These are phyloP conservation scores for Amphiprion percula DNA, from an alignment of 2,113 vertebrate species.

Conservation along the genomic window DNA sequence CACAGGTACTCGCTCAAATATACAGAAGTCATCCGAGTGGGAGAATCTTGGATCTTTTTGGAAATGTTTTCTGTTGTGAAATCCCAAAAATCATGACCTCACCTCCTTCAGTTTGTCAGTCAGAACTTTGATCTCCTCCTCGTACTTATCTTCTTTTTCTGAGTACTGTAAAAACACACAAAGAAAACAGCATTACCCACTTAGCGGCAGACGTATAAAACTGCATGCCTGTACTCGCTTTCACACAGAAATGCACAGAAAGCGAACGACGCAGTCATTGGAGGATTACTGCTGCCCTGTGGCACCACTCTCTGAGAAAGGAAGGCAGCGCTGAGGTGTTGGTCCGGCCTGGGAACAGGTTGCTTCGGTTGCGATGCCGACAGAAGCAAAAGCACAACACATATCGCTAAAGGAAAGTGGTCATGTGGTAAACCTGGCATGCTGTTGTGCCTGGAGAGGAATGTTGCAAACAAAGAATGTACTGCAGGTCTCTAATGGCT, in stretches of 20 bases:
- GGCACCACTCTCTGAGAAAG: constrained; percentile 23
- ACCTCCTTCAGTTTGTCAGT: constrained; percentile 99
- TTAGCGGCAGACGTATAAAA: neutral
- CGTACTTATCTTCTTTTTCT: constrained; percentile 99
- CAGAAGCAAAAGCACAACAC: constrained; percentile 1
- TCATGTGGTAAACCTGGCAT: constrained; percentile 55
- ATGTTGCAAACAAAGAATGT: constrained; percentile 39
- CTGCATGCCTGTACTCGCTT: neutral
- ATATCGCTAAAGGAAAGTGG: constrained; percentile 3
- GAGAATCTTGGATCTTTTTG: too few relatives aligned
- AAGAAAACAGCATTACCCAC: constrained; percentile 29
- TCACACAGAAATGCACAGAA: neutral
- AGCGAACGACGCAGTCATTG: neutral
- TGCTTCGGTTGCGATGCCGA: constrained; percentile 22
- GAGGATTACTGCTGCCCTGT: neutral
- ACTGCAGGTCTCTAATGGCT: constrained; percentile 34
- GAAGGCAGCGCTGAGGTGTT: constrained; percentile 6
- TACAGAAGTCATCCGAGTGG: neutral
- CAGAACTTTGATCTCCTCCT: constrained; percentile 98
- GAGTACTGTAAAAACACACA: constrained; percentile 90
- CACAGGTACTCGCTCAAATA: neutral
- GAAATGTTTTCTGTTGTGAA: neutral
- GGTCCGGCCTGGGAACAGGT: constrained; percentile 32
- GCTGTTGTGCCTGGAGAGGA: constrained; percentile 34
- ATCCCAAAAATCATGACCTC: constrained; percentile 25